Conservation (phyloP, 2,113 vertebrate species). For the Myotis brandtii region DNA sequence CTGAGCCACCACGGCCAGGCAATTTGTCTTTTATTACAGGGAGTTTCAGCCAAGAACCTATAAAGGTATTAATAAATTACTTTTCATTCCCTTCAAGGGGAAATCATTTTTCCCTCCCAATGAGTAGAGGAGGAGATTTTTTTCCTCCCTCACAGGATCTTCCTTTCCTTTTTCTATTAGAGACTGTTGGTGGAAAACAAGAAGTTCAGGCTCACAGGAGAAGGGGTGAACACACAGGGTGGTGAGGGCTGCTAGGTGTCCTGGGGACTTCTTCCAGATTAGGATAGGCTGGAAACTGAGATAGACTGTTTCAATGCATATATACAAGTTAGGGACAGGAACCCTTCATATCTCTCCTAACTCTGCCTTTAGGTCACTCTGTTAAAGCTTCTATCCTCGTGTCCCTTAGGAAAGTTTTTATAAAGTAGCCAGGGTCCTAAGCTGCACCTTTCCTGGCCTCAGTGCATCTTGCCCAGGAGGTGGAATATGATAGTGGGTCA, state of each 20-base stretch:
- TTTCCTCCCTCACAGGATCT: not conserved
- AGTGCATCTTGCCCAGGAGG: not conserved
- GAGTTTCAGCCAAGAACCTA: not conserved
- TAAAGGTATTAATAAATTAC: not conserved
- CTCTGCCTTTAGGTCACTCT: not conserved
- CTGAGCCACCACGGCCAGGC: too few relatives aligned
- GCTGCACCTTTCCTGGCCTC: not conserved
- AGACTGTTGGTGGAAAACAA: not conserved
- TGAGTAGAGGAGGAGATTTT: not conserved
- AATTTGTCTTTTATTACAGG: not conserved
- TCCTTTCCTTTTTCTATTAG: not conserved
- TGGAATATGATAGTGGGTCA: not conserved
- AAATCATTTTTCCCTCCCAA: not conserved
- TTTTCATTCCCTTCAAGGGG: not conserved
- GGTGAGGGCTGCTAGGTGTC: not conserved
- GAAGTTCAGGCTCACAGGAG: not conserved
- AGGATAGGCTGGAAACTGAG: not conserved
- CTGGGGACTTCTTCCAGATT: not conserved
- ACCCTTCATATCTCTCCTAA: not conserved
- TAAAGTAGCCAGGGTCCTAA: not conserved
- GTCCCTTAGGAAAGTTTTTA: not conserved
- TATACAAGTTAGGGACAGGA: not conserved
- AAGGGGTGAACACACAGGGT: not conserved
- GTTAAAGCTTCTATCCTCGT: not conserved
- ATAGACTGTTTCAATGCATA: not conserved